Evolutionary conservation across 2,797 vertebrate species (phyloP), one percentile per base, ranked within the genome.

Genomic region (Labroides dimidiatus): DNA sequence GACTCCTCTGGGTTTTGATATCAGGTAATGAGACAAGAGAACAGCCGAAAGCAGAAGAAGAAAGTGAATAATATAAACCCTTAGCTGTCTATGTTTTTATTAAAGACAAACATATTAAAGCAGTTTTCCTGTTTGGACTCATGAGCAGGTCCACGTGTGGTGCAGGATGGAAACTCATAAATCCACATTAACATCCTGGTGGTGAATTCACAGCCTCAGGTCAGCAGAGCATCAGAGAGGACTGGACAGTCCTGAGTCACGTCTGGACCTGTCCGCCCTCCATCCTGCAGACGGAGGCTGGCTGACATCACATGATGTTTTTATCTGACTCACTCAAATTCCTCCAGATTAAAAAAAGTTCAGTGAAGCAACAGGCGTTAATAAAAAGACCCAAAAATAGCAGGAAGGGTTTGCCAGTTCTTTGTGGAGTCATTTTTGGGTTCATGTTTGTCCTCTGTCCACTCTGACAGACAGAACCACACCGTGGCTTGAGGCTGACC

Each of bases 291-390:
- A 50, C 53, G 6, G 55, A 62, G 64, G 64, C 11, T 7, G 7
- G 47, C 39, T 80, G 33, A 56, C 72, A 56, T 83, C 74, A 79
- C 64, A 30, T 15, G 15, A 47, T 90, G 76, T 85, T 89, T 89
- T 86, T 43, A 43, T 84, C 81, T 88, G 87, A 90, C 39, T 90
- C 88, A 89, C 78, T 69, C 21, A 49, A 43, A 67, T 20, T 36
- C 39, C 30, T 69, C 63, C 24, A 20, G 43, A 78, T 39, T 72
- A 65, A 61, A 65, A 41, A 55, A 56, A 27, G 62, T 37, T 55
- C 65, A 39, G 19, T 81, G 64, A 81, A 72, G 49, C 54, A 16
- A 59, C 15, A 27, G 50, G 21, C 53, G 4, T 77, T 62, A 57
- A 76, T 41, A 74, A 78, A 64, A 53, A 66, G 42, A 15, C 0